Percentiles rank a stretch among this genome's conserved stretches.
phyloP scores from a whole-genome alignment of 30 jellyfish, hydroid and myxozoan species.

The Turritopsis rubra region DNA sequence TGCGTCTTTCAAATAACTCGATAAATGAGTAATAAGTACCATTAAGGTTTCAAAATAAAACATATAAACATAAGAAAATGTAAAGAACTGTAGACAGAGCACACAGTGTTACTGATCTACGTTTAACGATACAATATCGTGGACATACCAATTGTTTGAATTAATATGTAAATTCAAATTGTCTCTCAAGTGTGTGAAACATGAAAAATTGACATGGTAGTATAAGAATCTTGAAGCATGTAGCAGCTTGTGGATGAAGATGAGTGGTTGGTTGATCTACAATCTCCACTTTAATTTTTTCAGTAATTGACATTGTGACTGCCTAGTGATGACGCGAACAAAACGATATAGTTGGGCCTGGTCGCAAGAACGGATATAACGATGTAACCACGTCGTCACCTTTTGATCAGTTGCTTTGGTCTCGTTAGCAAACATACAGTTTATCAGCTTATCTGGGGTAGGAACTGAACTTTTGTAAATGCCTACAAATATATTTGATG shows the following conservation, averaged over 20 bases:
- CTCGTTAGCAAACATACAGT: background rate
- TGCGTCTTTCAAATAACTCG: no score
- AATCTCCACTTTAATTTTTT: background rate
- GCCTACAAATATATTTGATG: background rate
- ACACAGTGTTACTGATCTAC: no score
- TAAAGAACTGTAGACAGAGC: no score
- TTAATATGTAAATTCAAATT: background rate
- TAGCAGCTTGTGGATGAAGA: no score
- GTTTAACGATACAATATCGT: no score
- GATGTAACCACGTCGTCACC: background rate
- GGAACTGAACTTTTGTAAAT: background rate
- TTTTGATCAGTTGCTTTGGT: background rate
- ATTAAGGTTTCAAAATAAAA: no score
- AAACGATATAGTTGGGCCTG: background rate
- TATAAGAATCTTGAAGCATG: background rate
- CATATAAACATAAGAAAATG: no score
- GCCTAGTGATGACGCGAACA: slow-evolving; percentile 13
- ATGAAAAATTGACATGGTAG: background rate
- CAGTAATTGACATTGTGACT: background rate
- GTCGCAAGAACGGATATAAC: no score
- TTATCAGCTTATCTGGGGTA: slow-evolving; percentile 2
- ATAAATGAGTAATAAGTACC: no score
- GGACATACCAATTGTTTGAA: background rate
- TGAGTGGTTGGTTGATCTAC: background rate
- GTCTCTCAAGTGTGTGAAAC: background rate